Conservation (phyloP, 2,797 vertebrate species). For the Epinephelus coioides region DNA sequence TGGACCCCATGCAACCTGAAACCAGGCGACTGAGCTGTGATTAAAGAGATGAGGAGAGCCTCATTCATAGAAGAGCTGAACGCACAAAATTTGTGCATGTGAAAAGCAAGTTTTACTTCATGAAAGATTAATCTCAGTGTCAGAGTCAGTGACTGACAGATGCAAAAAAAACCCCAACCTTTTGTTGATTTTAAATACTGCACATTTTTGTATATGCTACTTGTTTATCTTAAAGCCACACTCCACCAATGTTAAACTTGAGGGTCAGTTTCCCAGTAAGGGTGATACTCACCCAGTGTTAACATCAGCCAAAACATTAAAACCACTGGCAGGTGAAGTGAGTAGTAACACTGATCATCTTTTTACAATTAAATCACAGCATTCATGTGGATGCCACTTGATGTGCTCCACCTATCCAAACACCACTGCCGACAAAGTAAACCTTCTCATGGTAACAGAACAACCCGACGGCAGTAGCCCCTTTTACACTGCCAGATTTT, state of each 20-base stretch:
- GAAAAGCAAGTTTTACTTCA: conserved; percentile 4
- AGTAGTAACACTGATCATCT: no score
- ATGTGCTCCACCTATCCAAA: no score
- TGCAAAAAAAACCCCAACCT: background rate
- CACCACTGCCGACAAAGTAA: no score
- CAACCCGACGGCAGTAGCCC: no score
- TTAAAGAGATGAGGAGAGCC: conserved; percentile 30
- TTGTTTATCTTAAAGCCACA: background rate
- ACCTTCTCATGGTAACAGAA: no score
- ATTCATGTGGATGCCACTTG: no score
- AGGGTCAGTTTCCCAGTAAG: background rate
- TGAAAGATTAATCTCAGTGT: background rate
- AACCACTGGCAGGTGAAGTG: no score
- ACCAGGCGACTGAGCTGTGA: conserved; percentile 30
- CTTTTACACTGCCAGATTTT: no score
- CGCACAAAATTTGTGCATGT: conserved; percentile 1
- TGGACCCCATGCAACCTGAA: conserved; percentile 52
- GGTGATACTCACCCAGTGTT: background rate
- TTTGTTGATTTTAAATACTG: background rate
- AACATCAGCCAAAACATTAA: no score
- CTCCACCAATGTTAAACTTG: background rate
- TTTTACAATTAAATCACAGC: no score
- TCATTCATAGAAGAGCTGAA: conserved; percentile 11
- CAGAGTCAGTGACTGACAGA: background rate
- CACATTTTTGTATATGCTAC: background rate